Conservation (phyloP, 2,888 invertebrate genomes). For the Strigamia transsilvanica region DNA sequence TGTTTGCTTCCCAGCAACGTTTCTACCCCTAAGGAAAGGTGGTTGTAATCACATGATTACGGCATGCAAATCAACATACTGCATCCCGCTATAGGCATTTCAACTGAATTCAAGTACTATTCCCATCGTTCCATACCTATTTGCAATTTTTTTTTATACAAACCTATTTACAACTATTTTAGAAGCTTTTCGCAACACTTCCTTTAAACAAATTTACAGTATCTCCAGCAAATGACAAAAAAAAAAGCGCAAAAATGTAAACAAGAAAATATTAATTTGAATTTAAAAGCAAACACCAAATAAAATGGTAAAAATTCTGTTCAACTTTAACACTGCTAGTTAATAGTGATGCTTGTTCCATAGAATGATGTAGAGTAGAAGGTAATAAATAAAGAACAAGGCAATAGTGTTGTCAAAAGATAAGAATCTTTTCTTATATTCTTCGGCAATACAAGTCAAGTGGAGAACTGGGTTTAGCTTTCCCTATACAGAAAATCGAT, state of each 20-base stretch:
- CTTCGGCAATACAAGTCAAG: slow-evolving; percentile 21
- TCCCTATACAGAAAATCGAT: slow-evolving; percentile 25
- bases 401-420: slow-evolving; percentile 30
- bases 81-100: slow-evolving; percentile 25
- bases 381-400: slow-evolving; percentile 25
- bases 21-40: slow-evolving; percentile 10
- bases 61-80: slow-evolving; percentile 23
- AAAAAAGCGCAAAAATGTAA: too few species aligned
- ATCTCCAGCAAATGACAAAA: too few species aligned
- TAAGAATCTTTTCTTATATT: slow-evolving; percentile 26
- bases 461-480: slow-evolving; percentile 20
- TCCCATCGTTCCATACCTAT: not conserved
- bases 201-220: too few species aligned
- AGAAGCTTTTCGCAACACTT: not conserved
- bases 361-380: slow-evolving; percentile 6
- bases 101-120: not conserved
- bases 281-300: not conserved
- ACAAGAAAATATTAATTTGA: too few species aligned
- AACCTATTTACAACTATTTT: not conserved
- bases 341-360: slow-evolving; percentile 15
- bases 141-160: not conserved
- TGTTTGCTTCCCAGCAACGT: slow-evolving; percentile 30
- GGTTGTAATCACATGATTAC: slow-evolving; percentile 20
- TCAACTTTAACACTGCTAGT: slow-evolving; percentile 24
- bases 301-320: not conserved